A percentile compares a stretch with the other conserved stretches of the same genome.
Evolutionary conservation across 2,888 invertebrate species (phyloP).

Genomic region (Bembecia ichneumoniformis): DNA sequence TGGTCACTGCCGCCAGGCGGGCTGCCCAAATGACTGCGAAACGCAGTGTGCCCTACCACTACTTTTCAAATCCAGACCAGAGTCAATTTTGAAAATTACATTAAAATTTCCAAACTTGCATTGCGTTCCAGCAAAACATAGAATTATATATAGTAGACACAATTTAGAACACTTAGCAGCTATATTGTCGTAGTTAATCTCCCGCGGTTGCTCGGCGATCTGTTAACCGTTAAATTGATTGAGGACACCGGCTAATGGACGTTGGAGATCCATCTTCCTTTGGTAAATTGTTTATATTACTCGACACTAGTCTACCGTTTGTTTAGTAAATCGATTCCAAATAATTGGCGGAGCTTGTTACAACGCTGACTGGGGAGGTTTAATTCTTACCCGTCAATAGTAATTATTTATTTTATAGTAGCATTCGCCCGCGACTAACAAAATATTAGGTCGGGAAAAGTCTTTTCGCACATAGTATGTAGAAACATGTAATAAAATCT

Average conservation of each 20-base stretch:
- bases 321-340: conserved; percentile 1
- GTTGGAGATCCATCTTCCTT: conserved; percentile 17
- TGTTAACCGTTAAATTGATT: conserved; percentile 28
- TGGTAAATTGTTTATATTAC: conserved; percentile 21
- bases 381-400: too few species aligned
- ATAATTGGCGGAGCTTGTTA: not conserved
- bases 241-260: conserved; percentile 22
- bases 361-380: not conserved
- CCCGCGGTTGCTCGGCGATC: conserved; percentile 19
- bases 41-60: too few species aligned
- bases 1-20: too few species aligned
- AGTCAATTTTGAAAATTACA: too few species aligned
- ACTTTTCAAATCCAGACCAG: too few species aligned
- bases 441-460: too few species aligned
- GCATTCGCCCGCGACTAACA: too few species aligned
- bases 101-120: too few species aligned
- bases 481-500: too few species aligned
- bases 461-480: too few species aligned
- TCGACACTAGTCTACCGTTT: not conserved
- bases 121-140: not conserved
- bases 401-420: too few species aligned
- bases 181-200: conserved; percentile 14
- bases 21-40: too few species aligned
- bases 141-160: not conserved
- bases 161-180: conserved; percentile 2